Conservation (phyloP, 1,140 invertebrate species). For the Bathynomus jamesi region DNA sequence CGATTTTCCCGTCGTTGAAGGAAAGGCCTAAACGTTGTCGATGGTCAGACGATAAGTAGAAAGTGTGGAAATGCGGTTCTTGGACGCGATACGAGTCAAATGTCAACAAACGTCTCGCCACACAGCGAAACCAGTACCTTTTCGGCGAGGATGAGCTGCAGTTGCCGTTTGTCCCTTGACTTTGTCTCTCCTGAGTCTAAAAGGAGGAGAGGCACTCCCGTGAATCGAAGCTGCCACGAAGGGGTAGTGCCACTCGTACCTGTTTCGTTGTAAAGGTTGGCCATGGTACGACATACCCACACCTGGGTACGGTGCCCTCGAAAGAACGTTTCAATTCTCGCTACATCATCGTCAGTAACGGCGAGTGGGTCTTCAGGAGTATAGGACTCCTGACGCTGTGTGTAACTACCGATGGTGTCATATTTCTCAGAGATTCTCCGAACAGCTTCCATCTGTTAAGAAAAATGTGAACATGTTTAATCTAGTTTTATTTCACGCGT, state of each 20-base stretch:
- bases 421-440: conserved; percentile 38
- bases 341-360: conserved; percentile 60
- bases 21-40: conserved; percentile 57
- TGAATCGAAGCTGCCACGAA: conserved; percentile 66
- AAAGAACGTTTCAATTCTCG: conserved; percentile 71
- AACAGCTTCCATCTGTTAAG: conserved; percentile 41
- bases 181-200: conserved; percentile 66
- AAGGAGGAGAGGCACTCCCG: conserved; percentile 71
- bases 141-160: conserved; percentile 70
- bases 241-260: conserved; percentile 34
- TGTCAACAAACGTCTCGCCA: conserved; percentile 75
- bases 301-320: conserved; percentile 64
- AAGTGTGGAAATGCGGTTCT: conserved; percentile 47
- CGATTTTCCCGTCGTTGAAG: conserved; percentile 67
- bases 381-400: conserved; percentile 15
- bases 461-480: conserved; percentile 47
- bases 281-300: conserved; percentile 63
- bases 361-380: conserved; percentile 23
- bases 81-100: conserved; percentile 48
- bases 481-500: too few species aligned
- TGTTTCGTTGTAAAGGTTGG: conserved; percentile 63
- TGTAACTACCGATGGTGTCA: conserved; percentile 37
- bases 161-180: conserved; percentile 59
- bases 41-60: conserved; percentile 47
- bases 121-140: conserved; percentile 75